phyloP scores from a whole-genome alignment of 2,113 vertebrate species.

The Struthidea cinerea region DNA sequence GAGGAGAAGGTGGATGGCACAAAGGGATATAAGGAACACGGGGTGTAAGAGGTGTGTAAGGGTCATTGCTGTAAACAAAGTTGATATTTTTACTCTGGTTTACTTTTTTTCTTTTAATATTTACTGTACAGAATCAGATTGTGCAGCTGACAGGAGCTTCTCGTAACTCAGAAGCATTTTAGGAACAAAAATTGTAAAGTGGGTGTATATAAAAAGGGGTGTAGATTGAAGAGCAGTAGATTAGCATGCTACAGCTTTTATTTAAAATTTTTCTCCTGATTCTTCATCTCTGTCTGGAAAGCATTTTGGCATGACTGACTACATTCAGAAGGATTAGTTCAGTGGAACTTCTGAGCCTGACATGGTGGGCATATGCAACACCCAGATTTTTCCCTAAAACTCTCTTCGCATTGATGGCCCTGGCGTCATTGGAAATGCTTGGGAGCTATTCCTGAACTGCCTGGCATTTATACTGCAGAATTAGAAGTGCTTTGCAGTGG shows the following conservation, averaged over 20 bases:
- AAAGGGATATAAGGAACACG: fast-evolving
- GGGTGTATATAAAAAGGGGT: neutral
- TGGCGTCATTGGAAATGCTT: neutral
- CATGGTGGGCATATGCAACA: neutral
- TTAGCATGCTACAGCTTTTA: neutral
- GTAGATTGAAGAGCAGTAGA: neutral
- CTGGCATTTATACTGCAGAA: neutral
- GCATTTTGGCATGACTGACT: neutral
- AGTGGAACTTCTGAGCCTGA: neutral
- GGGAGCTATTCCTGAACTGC: neutral
- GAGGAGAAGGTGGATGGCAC: neutral
- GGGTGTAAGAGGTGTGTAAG: neutral
- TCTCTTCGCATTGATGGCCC: neutral
- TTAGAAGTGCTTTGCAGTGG: neutral
- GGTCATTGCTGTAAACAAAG: neutral
- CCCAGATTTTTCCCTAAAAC: neutral
- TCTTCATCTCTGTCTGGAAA: neutral
- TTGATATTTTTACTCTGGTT: neutral
- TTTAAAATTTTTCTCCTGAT: neutral
- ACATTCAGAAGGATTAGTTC: neutral
- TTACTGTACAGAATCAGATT: neutral
- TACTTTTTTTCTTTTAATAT: neutral
- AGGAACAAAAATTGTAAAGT: neutral
- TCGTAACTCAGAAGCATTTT: neutral
- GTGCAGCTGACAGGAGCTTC: neutral